phyloP scores from a whole-genome alignment of 2,888 invertebrate species.

The Brenthis daphne region DNA sequence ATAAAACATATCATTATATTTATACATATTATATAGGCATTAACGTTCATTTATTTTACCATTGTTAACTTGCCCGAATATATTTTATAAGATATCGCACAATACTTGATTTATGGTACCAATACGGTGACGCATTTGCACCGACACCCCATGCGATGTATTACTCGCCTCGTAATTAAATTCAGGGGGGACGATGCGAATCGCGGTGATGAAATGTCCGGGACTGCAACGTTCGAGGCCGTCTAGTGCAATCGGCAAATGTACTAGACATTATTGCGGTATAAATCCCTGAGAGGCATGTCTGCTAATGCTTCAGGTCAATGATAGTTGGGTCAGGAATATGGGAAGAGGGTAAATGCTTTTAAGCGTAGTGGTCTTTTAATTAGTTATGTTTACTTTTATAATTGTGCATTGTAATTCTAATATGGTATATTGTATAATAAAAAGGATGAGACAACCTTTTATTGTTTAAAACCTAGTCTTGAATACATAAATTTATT shows the following conservation, averaged over 20 bases:
- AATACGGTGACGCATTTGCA: slow-evolving; percentile 35
- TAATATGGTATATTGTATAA: too few species aligned
- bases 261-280: slow-evolving; percentile 21
- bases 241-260: slow-evolving; percentile 14
- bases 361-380: not conserved
- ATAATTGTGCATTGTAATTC: too few species aligned
- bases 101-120: slow-evolving; percentile 18
- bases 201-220: slow-evolving; percentile 44
- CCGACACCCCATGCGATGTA: slow-evolving; percentile 46
- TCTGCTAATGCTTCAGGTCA: slow-evolving; percentile 1
- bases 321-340: not conserved
- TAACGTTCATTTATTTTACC: slow-evolving; percentile 4
- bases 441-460: too few species aligned
- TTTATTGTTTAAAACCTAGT: too few species aligned
- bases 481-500: too few species aligned
- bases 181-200: slow-evolving; percentile 44
- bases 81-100: slow-evolving; percentile 12
- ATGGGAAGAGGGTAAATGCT: not conserved
- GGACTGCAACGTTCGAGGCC: slow-evolving; percentile 36
- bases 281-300: slow-evolving; percentile 20
- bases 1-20: too few species aligned
- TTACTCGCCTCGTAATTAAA: slow-evolving; percentile 56
- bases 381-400: too few species aligned
- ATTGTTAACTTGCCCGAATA: slow-evolving; percentile 5
- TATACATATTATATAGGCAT: not conserved